phyloP scores from a whole-genome alignment of 1,140 invertebrate genomes.

The Platyscapa corneri region DNA sequence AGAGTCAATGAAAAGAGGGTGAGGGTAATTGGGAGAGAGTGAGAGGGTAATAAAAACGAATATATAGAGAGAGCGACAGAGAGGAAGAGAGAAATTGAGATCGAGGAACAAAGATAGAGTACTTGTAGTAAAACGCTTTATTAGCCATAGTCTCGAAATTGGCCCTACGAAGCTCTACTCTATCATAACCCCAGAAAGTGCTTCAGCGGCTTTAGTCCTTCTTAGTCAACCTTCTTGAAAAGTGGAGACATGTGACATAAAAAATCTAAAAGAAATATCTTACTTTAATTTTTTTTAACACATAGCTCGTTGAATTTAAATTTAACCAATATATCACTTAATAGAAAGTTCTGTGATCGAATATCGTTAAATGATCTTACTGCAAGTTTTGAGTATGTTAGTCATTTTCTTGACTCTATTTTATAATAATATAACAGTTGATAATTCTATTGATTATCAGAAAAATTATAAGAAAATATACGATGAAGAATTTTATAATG shows the following conservation, averaged over 20 bases:
- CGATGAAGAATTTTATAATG: too few species aligned
- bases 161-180: conserved; percentile 27
- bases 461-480: too few species aligned
- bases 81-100: neutral
- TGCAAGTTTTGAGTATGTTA: too few species aligned
- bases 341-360: too few species aligned
- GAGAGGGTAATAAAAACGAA: too few species aligned
- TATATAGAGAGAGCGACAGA: neutral
- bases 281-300: too few species aligned
- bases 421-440: too few species aligned
- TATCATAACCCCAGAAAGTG: neutral
- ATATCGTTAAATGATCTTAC: too few species aligned
- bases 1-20: neutral
- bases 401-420: too few species aligned
- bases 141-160: conserved; percentile 52
- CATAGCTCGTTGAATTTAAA: too few species aligned
- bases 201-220: neutral
- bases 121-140: conserved; percentile 47
- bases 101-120: neutral
- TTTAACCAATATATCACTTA: too few species aligned
- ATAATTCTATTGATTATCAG: too few species aligned
- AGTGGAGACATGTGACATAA: neutral
- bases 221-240: neutral
- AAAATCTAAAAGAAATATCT: neutral
- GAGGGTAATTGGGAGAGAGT: neutral